These are phyloP conservation scores for Sylvilagus floridanus DNA, from an alignment of 2,797 vertebrate genomes.

Conservation along the genomic window DNA sequence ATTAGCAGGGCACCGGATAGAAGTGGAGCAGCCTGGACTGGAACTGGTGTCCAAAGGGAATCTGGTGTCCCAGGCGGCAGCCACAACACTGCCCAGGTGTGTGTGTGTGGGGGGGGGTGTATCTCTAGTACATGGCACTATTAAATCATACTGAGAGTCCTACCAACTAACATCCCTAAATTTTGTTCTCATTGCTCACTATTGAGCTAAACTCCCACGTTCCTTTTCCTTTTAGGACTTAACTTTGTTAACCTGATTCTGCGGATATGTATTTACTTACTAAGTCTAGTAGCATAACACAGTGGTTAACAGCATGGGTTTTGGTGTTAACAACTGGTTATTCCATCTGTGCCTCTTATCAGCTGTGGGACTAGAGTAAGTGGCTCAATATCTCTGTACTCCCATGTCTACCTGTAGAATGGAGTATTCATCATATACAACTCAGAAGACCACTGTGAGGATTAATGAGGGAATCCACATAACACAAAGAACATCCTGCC, in stretches of 20 bases:
- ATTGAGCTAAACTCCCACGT: not conserved
- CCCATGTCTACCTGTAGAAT: not conserved
- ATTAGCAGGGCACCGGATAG: too few species aligned
- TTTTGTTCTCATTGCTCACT: not conserved
- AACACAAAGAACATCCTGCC: not conserved
- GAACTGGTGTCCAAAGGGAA: too few species aligned
- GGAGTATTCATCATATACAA: not conserved
- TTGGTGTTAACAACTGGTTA: not conserved
- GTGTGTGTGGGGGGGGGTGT: too few species aligned
- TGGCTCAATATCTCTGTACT: not conserved
- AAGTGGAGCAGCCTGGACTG: too few species aligned
- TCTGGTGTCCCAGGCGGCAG: too few species aligned
- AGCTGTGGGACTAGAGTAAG: conserved; percentile 7
- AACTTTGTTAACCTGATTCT: conserved; percentile 38
- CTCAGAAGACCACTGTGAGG: not conserved
- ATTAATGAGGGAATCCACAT: not conserved
- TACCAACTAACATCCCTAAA: not conserved
- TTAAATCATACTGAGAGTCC: conserved; percentile 24
- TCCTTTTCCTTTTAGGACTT: not conserved
- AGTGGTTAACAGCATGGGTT: not conserved
- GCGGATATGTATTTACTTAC: conserved; percentile 32
- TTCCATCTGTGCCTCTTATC: not conserved
- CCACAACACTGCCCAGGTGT: too few species aligned
- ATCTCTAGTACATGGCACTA: not conserved
- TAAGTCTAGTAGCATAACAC: not conserved